These are phyloP conservation scores for Pipistrellus pygmaeus DNA, from an alignment of 2,797 vertebrate genomes.

Conservation along the genomic window DNA sequence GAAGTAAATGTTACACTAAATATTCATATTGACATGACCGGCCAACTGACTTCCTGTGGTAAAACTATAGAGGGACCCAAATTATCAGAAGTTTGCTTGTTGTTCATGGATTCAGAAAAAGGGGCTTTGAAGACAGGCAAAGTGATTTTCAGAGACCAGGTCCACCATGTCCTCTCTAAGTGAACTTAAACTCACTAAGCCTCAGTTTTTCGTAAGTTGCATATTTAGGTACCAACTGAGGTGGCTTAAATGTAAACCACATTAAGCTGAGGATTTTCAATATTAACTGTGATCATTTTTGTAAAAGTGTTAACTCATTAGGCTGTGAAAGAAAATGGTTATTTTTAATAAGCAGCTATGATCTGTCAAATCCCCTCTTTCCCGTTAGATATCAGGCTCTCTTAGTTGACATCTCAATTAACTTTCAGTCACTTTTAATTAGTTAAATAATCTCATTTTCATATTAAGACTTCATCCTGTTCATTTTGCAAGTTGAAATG, in stretches of 20 bases:
- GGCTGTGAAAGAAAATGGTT: neutral
- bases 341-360: neutral
- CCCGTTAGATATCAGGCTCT: neutral
- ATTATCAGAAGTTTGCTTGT: neutral
- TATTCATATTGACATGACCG: neutral
- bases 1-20: conserved; percentile 26
- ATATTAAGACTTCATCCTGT: neutral
- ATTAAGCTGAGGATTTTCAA: conserved; percentile 6
- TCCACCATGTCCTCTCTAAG: neutral
- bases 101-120: neutral
- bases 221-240: neutral
- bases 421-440: neutral
- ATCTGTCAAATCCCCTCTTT: neutral
- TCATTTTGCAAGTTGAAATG: neutral
- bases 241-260: neutral
- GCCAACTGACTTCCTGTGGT: neutral
- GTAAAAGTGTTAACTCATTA: neutral
- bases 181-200: neutral
- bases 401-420: conserved; percentile 10
- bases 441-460: neutral
- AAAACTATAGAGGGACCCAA: neutral
- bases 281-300: neutral
- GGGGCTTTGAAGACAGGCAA: neutral
- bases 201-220: conserved; percentile 4
- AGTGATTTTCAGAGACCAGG: neutral